These are phyloP conservation scores for Criorhina ranunculi DNA, from an alignment of 2,888 invertebrate species.

Conservation along the genomic window DNA sequence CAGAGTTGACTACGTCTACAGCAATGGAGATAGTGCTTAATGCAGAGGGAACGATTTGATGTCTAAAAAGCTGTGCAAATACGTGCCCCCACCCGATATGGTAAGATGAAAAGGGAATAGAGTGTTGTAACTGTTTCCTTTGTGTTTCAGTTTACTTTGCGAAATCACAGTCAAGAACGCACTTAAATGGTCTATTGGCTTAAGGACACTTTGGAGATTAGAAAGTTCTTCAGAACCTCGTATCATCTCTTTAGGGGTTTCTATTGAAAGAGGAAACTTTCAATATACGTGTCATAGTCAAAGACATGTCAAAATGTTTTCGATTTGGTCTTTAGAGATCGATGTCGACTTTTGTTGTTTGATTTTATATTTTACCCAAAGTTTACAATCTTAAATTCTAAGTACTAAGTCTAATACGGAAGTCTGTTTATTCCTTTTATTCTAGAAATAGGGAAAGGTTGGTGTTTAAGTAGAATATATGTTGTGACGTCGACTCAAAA, in stretches of 20 bases:
- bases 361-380: too few relatives aligned
- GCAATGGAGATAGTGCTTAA: background rate
- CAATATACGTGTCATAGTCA: conserved; percentile 9
- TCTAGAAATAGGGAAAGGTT: too few relatives aligned
- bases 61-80: conserved; percentile 40
- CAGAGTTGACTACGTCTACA: background rate
- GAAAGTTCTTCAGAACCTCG: conserved; percentile 26
- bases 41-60: conserved; percentile 14
- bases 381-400: too few relatives aligned
- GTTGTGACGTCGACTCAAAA: too few relatives aligned
- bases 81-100: conserved; percentile 8
- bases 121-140: conserved; percentile 24
- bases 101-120: conserved; percentile 3
- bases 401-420: too few relatives aligned
- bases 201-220: conserved; percentile 42
- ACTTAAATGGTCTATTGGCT: conserved; percentile 56
- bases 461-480: too few relatives aligned
- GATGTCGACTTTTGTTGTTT: too few relatives aligned
- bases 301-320: too few relatives aligned
- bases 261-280: conserved; percentile 3
- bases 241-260: background rate
- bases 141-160: conserved; percentile 26
- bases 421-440: too few relatives aligned
- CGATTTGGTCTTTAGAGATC: too few relatives aligned
- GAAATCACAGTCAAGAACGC: conserved; percentile 52